Evolutionary conservation across 2,888 invertebrate genomes (phyloP).

Genomic region (Chrysolina americana): DNA sequence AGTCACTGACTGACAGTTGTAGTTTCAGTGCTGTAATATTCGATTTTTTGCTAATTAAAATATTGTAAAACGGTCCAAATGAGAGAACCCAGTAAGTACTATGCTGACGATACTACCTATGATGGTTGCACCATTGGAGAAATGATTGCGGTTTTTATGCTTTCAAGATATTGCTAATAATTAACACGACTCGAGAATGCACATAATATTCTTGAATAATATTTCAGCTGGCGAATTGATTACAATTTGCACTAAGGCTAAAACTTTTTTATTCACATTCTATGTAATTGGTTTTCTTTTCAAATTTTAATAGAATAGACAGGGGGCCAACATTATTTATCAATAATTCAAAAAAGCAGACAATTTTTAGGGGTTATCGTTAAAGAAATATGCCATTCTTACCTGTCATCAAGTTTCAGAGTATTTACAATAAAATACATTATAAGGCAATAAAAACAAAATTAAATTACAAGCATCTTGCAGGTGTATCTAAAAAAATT

Average conservation of each 20-base stretch:
- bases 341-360: too few relatives aligned
- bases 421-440: too few relatives aligned
- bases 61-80: neutral
- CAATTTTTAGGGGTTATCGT: too few relatives aligned
- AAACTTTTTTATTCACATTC: neutral
- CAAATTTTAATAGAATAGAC: neutral
- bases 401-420: too few relatives aligned
- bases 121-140: neutral
- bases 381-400: too few relatives aligned
- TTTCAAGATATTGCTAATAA: neutral
- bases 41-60: constrained; percentile 11
- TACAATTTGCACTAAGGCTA: neutral
- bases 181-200: constrained; percentile 1
- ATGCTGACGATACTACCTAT: neutral
- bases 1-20: neutral
- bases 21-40: neutral
- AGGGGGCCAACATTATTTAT: too few relatives aligned
- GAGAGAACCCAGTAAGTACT: neutral
- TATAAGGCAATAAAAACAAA: too few relatives aligned
- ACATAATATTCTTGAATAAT: constrained; percentile 1
- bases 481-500: too few relatives aligned
- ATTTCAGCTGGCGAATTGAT: neutral
- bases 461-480: too few relatives aligned
- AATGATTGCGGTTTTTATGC: neutral
- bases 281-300: neutral